Conservation (phyloP, 2,888 invertebrate genomes). For the Epinotia bilunana region DNA sequence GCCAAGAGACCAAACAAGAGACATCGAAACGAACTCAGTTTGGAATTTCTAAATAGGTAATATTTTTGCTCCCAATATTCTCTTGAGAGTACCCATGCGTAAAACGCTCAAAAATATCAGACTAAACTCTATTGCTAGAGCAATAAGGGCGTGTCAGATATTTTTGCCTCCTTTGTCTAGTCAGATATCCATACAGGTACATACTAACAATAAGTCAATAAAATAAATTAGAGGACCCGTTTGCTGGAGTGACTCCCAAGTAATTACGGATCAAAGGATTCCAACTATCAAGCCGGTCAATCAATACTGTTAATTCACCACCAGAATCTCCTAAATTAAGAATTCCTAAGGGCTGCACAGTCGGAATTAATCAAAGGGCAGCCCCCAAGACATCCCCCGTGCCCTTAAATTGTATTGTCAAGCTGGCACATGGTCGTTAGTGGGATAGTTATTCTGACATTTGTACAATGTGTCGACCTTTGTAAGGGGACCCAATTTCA, state of each 20-base stretch:
- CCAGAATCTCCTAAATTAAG: constrained; percentile 38
- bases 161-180: too few relatives aligned
- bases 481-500: constrained; percentile 36
- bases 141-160: too few relatives aligned
- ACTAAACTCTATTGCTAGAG: too few relatives aligned
- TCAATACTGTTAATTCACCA: constrained; percentile 38
- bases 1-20: too few relatives aligned
- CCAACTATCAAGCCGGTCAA: constrained; percentile 14
- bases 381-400: constrained; percentile 41
- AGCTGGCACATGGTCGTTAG: constrained; percentile 43
- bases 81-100: too few relatives aligned
- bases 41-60: too few relatives aligned
- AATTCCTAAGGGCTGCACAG: constrained; percentile 38
- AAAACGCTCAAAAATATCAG: too few relatives aligned
- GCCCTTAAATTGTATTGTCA: constrained; percentile 46
- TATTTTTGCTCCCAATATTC: too few relatives aligned
- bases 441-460: constrained; percentile 45
- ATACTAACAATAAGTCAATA: neutral
- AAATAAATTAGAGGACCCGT: neutral
- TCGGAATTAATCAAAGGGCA: constrained; percentile 42
- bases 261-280: constrained; percentile 20
- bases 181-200: too few relatives aligned
- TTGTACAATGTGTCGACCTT: constrained; percentile 46
- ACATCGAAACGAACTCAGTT: too few relatives aligned
- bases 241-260: neutral